Conservation (phyloP, 2,797 vertebrate species). For the Chelon labrosus region DNA sequence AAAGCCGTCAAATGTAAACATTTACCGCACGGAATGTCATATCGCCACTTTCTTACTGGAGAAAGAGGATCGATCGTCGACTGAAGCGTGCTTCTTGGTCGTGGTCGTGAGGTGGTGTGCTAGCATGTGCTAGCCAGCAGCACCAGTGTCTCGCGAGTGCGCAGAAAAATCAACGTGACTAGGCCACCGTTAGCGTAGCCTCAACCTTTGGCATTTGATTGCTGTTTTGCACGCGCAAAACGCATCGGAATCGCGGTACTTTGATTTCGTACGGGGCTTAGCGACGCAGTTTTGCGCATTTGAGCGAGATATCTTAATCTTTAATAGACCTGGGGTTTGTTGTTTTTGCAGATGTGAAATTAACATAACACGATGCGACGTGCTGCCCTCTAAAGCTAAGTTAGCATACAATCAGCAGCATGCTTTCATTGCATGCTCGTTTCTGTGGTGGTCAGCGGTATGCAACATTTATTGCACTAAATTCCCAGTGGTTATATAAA, state of each 20-base stretch:
- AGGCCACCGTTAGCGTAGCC: slow-evolving; percentile 73
- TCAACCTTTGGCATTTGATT: slow-evolving; percentile 59
- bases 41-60: neutral
- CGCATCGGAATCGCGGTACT: fast-evolving
- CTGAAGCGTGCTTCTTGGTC: slow-evolving; percentile 62
- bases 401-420: slow-evolving; percentile 52
- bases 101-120: slow-evolving; percentile 54
- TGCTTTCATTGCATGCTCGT: slow-evolving; percentile 52
- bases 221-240: neutral
- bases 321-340: fast-evolving
- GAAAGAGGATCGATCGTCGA: slow-evolving; percentile 59
- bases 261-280: no score
- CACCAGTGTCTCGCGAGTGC: slow-evolving; percentile 68
- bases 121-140: slow-evolving; percentile 65
- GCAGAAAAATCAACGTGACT: slow-evolving; percentile 79
- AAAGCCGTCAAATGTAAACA: fast-evolving
- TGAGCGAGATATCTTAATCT: no score
- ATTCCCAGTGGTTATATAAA: no score
- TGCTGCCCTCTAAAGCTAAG: slow-evolving; percentile 51
- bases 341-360: slow-evolving; percentile 12
- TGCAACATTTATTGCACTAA: neutral
- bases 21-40: fast-evolving
- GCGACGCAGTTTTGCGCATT: no score
- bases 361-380: slow-evolving; percentile 45
- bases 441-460: slow-evolving; percentile 11